Base-by-base conservation (phyloP, 2,888 invertebrate species). In the Autographa pulchrina region DNA sequence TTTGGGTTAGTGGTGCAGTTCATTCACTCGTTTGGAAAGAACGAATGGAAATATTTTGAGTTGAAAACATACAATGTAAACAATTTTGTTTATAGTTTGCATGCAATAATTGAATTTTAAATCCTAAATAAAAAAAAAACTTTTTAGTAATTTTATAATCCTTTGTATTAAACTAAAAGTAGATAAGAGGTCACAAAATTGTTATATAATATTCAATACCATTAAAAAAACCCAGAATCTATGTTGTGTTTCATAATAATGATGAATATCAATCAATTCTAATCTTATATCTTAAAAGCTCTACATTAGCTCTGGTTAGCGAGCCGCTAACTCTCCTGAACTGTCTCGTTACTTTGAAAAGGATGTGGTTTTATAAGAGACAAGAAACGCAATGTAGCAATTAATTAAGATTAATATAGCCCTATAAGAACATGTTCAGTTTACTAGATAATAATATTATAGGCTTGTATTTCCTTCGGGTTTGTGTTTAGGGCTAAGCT, bases 1-100 rank as follows among this genome's bases (percentile, higher is more conserved):
- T 56, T 56, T 56, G 54, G 54, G 54, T 56, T 56, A 56, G 20
- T 56, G 13, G 54, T 48, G 48, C n/a, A 48, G n/a, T 48, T 48
- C 48, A 48, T n/a, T n/a, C 48, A n/a, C 16, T 48, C 43, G 48
- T n/a, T 48, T 16, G n/a, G 48, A 48, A 48, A 48, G 6, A 43
- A 43, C 11, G 38, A 38, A 38, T 38, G 38, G 38, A 38, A 11
- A 11, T 11, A 11, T 38, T 9, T 38, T 38, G 38, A 11, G 11
- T 38, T 11, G 7, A 6, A 35, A 8, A 6, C 2, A 3, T 25
- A 25, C 25, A 25, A 35, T 8, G 8, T 35, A 35, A 8, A 35
- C 35, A 35, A 6, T 35, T 35, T 35, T 35, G 8, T 35, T 35
- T 35, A 35, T 35, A 8, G 35, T 6, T 35, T 35, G n/a, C 8